These are phyloP conservation scores for Corydoras maculifer DNA, from an alignment of 2,113 vertebrate genomes.

Conservation along the genomic window DNA sequence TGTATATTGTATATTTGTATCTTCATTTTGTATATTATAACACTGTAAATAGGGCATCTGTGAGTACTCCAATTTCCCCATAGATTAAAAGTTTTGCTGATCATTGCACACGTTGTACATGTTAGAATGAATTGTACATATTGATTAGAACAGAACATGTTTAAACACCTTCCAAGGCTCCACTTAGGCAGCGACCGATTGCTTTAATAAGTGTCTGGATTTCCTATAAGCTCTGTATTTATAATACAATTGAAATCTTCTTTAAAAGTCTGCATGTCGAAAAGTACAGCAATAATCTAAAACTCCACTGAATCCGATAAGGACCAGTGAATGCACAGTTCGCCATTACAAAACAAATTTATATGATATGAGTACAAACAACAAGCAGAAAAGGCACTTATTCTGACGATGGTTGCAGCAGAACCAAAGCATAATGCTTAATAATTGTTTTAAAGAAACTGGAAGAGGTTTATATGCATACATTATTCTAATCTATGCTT, in stretches of 20 bases:
- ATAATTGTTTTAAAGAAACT: neutral
- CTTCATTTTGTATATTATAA: too few relatives aligned
- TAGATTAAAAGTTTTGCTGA: too few relatives aligned
- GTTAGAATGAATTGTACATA: too few relatives aligned
- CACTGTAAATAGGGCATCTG: too few relatives aligned
- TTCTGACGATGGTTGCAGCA: constrained; percentile 14
- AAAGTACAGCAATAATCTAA: constrained; percentile 25
- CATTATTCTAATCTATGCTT: neutral
- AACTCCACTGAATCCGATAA: constrained; percentile 8
- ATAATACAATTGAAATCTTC: constrained; percentile 59
- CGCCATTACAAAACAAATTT: constrained; percentile 15
- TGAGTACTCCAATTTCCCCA: too few relatives aligned
- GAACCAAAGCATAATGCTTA: neutral
- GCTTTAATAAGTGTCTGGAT: constrained; percentile 10
- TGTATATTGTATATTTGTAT: too few relatives aligned
- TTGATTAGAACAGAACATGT: neutral
- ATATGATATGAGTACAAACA: constrained; percentile 8
- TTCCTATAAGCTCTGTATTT: constrained; percentile 51
- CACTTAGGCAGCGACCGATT: neutral
- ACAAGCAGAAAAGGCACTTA: constrained; percentile 40
- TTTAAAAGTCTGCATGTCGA: constrained; percentile 45
- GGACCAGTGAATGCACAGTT: constrained; percentile 25
- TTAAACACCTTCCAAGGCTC: neutral
- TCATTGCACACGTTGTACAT: too few relatives aligned
- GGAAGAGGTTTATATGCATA: neutral